Evolutionary conservation across 1,140 invertebrate genomes (phyloP).

Genomic region (Drosophila aff.): DNA sequence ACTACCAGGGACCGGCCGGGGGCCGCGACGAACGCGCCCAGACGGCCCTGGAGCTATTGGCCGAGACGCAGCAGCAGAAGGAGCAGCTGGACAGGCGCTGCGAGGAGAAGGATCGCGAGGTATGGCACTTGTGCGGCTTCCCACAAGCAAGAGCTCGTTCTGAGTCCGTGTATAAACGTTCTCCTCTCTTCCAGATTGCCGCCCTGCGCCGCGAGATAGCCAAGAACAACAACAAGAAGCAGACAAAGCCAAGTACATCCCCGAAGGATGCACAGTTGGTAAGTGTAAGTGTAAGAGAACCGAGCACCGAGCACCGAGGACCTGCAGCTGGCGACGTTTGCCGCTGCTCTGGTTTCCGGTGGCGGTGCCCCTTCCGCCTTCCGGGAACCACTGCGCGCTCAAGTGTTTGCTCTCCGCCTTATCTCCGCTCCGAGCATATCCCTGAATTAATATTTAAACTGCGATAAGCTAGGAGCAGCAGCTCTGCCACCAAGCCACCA

Average conservation of each 20-base stretch:
- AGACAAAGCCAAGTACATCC: slow-evolving; percentile 8
- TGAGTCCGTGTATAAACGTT: background rate
- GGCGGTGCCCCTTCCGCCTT: slow-evolving; percentile 11
- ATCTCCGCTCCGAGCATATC: slow-evolving; percentile 51
- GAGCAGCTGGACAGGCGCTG: slow-evolving; percentile 88
- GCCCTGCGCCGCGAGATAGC: slow-evolving; percentile 71
- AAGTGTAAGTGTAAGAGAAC: slow-evolving; percentile 31
- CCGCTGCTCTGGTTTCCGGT: slow-evolving; percentile 16
- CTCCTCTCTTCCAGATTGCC: slow-evolving; percentile 55
- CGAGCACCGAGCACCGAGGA: slow-evolving; percentile 18
- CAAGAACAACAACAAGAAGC: slow-evolving; percentile 51
- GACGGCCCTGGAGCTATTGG: slow-evolving; percentile 78
- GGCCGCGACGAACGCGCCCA: slow-evolving; percentile 49
- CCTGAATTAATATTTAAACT: slow-evolving; percentile 82
- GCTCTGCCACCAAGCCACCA: background rate
- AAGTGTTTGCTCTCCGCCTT: slow-evolving; percentile 39
- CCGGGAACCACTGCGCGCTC: slow-evolving; percentile 26
- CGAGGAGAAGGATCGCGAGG: slow-evolving; percentile 88
- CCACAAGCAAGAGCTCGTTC: background rate
- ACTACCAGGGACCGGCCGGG: slow-evolving; percentile 50
- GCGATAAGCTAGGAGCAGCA: slow-evolving; percentile 65
- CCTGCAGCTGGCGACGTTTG: slow-evolving; percentile 14
- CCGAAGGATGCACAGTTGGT: slow-evolving; percentile 17
- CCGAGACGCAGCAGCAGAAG: slow-evolving; percentile 86
- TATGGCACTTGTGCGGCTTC: slow-evolving; percentile 81